These are phyloP conservation scores for Lutraria rhynchaena DNA, from an alignment of 1,140 invertebrate species.

Conservation along the genomic window DNA sequence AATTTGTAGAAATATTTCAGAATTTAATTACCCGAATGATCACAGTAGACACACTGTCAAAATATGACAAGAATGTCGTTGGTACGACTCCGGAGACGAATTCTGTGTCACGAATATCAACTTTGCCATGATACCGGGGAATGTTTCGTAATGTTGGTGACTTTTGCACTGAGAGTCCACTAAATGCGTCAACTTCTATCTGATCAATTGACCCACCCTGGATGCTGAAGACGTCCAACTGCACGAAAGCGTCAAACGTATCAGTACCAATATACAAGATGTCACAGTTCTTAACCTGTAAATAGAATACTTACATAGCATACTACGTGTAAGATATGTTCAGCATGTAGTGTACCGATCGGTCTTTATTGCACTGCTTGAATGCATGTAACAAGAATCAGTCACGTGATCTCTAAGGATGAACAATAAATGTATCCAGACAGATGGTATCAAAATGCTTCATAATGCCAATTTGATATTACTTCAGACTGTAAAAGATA, in stretches of 20 bases:
- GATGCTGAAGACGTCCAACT: background rate
- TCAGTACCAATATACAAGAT: conserved; percentile 4
- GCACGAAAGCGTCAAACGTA: background rate
- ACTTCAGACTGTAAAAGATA: no score
- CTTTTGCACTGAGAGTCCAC: background rate
- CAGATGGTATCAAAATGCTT: no score
- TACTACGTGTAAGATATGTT: no score
- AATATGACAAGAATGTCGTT: background rate
- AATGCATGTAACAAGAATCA: no score
- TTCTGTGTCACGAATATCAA: background rate
- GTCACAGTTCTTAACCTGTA: conserved; percentile 8
- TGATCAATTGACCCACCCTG: conserved; percentile 1
- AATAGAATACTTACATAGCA: no score
- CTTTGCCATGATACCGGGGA: background rate
- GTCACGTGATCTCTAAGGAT: no score
- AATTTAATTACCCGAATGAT: background rate
- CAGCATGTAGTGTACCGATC: no score
- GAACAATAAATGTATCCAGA: no score
- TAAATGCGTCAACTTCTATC: background rate
- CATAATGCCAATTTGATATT: no score
- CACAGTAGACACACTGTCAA: background rate
- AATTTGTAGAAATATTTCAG: no score
- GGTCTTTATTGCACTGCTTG: no score
- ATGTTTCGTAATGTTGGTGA: no score
- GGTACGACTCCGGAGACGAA: background rate